Conservation (phyloP, 2,113 vertebrate species). For the Emydura subglobosa region DNA sequence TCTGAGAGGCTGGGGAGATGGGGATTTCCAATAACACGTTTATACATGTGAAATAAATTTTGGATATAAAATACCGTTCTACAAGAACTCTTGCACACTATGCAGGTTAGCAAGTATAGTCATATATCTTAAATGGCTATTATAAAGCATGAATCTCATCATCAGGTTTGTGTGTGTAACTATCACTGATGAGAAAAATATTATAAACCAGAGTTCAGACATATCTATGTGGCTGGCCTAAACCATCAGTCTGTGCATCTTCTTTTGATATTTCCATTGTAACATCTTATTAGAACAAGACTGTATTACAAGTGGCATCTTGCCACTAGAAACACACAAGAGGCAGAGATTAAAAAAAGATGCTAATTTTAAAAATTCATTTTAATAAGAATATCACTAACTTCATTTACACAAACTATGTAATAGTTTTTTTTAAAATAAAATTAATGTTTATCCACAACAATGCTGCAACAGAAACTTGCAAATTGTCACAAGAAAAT, state of each 20-base stretch:
- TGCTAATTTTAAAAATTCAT: not conserved
- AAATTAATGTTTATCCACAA: conserved; percentile 44
- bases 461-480: conserved; percentile 15
- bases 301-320: not conserved
- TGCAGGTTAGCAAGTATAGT: not conserved
- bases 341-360: not conserved
- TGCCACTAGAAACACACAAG: not conserved
- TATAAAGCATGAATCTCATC: not conserved
- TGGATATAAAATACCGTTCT: not conserved
- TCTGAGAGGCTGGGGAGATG: not conserved
- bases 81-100: not conserved
- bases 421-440: conserved; percentile 47
- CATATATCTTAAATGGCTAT: not conserved
- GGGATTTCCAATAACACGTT: not conserved
- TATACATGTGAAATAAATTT: not conserved
- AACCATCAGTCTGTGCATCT: not conserved
- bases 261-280: not conserved
- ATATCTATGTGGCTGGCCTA: not conserved
- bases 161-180: not conserved
- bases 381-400: conserved; percentile 54
- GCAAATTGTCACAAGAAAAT: conserved; percentile 32
- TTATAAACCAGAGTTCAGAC: not conserved
- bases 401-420: conserved; percentile 50
- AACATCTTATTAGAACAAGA: not conserved
- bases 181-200: not conserved